Percentiles rank a stretch among this genome's conserved stretches.
Conservation (phyloP, 1,140 invertebrate species). For the Psix sp. region DNA sequence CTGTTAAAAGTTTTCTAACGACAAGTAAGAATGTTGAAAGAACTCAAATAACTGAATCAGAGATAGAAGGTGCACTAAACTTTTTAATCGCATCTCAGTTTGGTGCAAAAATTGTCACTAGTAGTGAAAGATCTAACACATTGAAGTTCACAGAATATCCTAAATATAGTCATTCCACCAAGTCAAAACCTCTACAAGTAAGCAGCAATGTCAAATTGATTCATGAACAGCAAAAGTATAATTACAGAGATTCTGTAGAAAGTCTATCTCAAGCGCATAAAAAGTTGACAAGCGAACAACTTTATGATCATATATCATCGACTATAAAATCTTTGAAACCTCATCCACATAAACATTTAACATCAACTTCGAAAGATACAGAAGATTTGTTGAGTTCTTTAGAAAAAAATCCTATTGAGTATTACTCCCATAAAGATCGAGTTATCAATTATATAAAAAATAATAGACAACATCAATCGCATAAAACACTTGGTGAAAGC, state of each 20-base stretch:
- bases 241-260: not conserved
- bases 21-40: slow-evolving; percentile 19
- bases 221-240: too few species aligned
- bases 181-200: too few species aligned
- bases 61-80: slow-evolving; percentile 53
- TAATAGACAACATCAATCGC: slow-evolving; percentile 1
- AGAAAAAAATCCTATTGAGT: slow-evolving; percentile 56
- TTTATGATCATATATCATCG: slow-evolving; percentile 8
- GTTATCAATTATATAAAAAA: slow-evolving; percentile 53
- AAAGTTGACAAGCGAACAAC: slow-evolving; percentile 4
- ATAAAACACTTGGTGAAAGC: too few species aligned
- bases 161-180: too few species aligned
- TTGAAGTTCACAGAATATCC: too few species aligned
- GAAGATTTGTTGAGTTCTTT: slow-evolving; percentile 30
- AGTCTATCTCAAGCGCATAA: not conserved
- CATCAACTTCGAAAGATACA: slow-evolving; percentile 15
- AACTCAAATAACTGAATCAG: slow-evolving; percentile 46
- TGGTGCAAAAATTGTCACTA: not conserved
- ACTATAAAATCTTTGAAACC: slow-evolving; percentile 6
- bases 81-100: slow-evolving; percentile 40
- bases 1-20: slow-evolving; percentile 53
- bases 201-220: too few species aligned
- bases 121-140: too few species aligned
- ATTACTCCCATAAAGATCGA: slow-evolving; percentile 59
- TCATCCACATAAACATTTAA: not conserved